These are phyloP conservation scores for Lacerta agilis DNA, from an alignment of 2,797 vertebrate species.

Conservation along the genomic window DNA sequence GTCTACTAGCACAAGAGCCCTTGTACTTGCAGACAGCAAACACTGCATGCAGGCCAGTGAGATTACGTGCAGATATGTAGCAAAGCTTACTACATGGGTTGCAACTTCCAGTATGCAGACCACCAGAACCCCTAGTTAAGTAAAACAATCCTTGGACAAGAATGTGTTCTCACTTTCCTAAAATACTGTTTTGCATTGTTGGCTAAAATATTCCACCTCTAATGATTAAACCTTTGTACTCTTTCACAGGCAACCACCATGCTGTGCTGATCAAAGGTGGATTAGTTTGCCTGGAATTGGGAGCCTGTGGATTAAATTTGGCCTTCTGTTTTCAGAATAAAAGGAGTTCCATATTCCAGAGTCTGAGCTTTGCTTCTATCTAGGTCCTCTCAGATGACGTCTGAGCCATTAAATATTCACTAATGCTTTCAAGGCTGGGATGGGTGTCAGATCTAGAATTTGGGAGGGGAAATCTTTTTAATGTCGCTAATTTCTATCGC, in stretches of 20 bases:
- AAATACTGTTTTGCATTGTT: background rate
- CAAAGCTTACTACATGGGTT: background rate
- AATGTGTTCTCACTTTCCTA: background rate
- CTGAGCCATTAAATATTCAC: slow-evolving; percentile 67
- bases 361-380: slow-evolving; percentile 46
- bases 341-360: slow-evolving; percentile 44
- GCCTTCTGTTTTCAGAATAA: background rate
- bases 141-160: background rate
- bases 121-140: background rate
- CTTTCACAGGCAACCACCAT: background rate
- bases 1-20: no score
- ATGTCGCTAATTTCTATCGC: slow-evolving; percentile 56
- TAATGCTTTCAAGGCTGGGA: slow-evolving; percentile 60
- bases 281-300: slow-evolving; percentile 18
- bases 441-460: slow-evolving; percentile 60
- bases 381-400: slow-evolving; percentile 47
- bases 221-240: background rate
- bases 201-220: background rate
- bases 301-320: slow-evolving; percentile 26
- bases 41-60: no score
- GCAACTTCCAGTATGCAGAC: background rate
- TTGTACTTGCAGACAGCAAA: no score
- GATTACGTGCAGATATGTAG: background rate
- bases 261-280: slow-evolving; percentile 1
- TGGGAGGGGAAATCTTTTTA: slow-evolving; percentile 52